Conservation (phyloP, 2,797 vertebrate species). For the Darevskia mixta region DNA sequence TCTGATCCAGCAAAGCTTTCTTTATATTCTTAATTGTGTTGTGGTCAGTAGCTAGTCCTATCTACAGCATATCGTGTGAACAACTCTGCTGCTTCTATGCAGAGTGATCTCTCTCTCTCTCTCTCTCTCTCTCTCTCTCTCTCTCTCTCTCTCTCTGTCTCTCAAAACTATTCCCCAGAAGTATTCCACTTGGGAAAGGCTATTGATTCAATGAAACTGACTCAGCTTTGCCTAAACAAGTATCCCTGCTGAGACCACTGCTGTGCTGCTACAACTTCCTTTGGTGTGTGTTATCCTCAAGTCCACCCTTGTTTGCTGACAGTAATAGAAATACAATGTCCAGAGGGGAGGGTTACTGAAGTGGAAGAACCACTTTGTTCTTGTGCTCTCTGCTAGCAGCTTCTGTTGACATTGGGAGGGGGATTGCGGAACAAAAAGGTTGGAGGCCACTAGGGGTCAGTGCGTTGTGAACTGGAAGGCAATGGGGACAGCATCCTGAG, state of each 20-base stretch:
- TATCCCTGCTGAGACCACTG: not conserved
- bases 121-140: too few relatives aligned
- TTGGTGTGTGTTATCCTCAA: not conserved
- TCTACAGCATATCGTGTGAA: too few relatives aligned
- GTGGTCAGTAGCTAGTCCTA: too few relatives aligned
- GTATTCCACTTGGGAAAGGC: not conserved
- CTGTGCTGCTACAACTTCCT: not conserved
- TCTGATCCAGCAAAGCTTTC: too few relatives aligned
- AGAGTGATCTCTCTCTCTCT: not conserved
- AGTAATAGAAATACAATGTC: not conserved
- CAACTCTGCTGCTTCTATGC: not conserved
- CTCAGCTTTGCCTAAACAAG: not conserved
- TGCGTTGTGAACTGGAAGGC: not conserved
- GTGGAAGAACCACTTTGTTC: not conserved
- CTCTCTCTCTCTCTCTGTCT: too few relatives aligned
- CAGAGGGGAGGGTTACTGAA: not conserved
- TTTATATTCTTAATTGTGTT: too few relatives aligned
- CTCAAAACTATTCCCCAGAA: not conserved
- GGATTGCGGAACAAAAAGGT: not conserved
- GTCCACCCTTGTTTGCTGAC: not conserved
- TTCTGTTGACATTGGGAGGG: not conserved
- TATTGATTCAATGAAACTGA: not conserved
- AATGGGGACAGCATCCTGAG: not conserved
- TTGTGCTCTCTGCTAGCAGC: not conserved
- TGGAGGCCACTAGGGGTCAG: not conserved